Percentiles rank a stretch among this genome's conserved stretches.
These are phyloP conservation scores for Meandrusa payeni DNA, from an alignment of 2,888 invertebrate genomes.

Conservation along the genomic window DNA sequence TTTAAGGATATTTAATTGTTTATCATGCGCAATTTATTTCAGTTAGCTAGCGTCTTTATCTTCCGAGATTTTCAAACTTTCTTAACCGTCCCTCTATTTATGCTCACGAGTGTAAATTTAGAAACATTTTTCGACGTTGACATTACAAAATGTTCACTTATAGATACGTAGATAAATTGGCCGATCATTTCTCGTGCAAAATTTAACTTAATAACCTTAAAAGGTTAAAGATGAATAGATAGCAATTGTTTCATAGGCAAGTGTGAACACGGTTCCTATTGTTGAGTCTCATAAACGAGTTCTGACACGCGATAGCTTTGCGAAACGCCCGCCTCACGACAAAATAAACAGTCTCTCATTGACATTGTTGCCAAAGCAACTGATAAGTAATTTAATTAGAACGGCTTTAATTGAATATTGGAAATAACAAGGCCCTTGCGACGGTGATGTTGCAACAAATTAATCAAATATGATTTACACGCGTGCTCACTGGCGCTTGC, in stretches of 20 bases:
- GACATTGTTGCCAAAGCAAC: conserved; percentile 57
- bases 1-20: no score
- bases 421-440: conserved; percentile 46
- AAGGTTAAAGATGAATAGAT: conserved; percentile 66
- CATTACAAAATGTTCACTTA: no score
- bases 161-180: conserved; percentile 24
- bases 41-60: no score
- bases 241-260: conserved; percentile 69
- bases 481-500: conserved; percentile 11
- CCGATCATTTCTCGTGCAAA: conserved; percentile 17
- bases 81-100: no score
- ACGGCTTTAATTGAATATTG: conserved; percentile 63
- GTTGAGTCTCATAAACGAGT: conserved; percentile 68
- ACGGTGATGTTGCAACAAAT: conserved; percentile 50
- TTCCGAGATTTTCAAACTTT: no score
- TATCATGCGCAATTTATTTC: no score
- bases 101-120: no score
- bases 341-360: conserved; percentile 68
- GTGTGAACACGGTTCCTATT: conserved; percentile 69
- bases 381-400: conserved; percentile 72
- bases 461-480: conserved; percentile 57
- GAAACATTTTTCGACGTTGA: no score
- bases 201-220: conserved; percentile 38
- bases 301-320: conserved; percentile 71
- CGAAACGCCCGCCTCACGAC: conserved; percentile 66